A percentile compares a stretch with the other conserved stretches of the same genome.
These are phyloP conservation scores for Sylvia atricapilla DNA, from an alignment of 2,113 vertebrate genomes.

Conservation along the genomic window DNA sequence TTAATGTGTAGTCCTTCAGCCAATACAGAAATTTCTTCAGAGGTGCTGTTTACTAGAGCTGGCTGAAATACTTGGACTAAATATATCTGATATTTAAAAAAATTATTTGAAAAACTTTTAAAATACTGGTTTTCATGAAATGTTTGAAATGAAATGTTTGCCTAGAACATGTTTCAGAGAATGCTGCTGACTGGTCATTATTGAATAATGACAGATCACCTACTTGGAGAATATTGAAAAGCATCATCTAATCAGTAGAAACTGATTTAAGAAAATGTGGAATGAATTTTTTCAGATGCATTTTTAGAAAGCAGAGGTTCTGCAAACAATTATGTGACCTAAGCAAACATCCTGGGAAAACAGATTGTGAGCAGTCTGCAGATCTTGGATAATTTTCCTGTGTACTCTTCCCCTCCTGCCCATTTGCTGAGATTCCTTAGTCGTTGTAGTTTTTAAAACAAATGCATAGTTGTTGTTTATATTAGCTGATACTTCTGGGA, in stretches of 20 bases:
- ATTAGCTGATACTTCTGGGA: neutral
- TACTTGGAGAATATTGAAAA: neutral
- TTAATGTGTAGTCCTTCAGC: neutral
- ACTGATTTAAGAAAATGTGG: neutral
- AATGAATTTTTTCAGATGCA: neutral
- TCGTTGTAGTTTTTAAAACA: neutral
- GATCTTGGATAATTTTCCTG: neutral
- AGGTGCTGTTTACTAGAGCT: neutral
- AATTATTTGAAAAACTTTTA: neutral
- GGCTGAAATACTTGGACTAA: neutral
- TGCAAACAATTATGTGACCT: slow-evolving; percentile 6
- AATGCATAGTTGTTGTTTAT: neutral
- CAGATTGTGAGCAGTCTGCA: neutral
- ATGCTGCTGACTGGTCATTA: neutral
- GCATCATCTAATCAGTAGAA: neutral
- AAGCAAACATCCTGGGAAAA: slow-evolving; percentile 21
- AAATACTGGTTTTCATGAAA: neutral
- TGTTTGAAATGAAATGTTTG: neutral
- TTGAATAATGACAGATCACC: neutral
- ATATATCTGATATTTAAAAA: neutral
- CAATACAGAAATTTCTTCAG: neutral
- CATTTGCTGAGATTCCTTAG: neutral
- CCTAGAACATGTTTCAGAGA: neutral
- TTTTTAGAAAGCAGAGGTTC: slow-evolving; percentile 38
- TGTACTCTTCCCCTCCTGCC: neutral